phyloP scores from a whole-genome alignment of 2,113 vertebrate genomes.

The Limnothrissa miodon region DNA sequence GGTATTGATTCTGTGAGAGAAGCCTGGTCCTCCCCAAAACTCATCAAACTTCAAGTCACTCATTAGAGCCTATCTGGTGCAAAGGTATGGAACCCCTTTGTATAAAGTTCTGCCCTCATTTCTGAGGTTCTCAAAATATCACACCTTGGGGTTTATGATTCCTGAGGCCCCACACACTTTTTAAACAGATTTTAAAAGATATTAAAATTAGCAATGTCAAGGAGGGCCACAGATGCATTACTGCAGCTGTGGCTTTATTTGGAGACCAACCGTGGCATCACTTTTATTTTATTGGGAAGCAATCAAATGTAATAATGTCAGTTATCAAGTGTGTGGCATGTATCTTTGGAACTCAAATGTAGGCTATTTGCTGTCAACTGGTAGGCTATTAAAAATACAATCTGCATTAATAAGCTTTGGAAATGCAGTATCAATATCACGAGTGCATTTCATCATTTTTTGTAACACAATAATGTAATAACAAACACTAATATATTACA shows the following conservation, averaged over 20 bases:
- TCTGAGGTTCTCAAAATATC: constrained; percentile 6
- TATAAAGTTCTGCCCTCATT: constrained; percentile 11
- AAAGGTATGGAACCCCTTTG: constrained; percentile 1
- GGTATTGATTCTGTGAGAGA: background rate
- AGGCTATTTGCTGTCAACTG: too few relatives aligned
- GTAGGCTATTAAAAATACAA: background rate
- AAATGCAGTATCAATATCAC: too few relatives aligned
- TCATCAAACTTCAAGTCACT: background rate
- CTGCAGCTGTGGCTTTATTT: background rate
- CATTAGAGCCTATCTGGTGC: background rate
- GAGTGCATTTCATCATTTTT: background rate
- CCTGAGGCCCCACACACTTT: background rate
- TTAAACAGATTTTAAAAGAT: background rate
- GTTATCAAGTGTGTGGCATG: background rate
- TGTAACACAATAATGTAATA: background rate
- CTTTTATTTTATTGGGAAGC: background rate
- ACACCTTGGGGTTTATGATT: constrained; percentile 6
- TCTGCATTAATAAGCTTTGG: background rate
- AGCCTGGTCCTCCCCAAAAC: background rate
- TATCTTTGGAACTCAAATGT: background rate
- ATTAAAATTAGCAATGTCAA: constrained; percentile 8
- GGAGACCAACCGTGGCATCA: background rate
- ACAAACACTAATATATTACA: background rate
- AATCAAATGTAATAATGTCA: background rate
- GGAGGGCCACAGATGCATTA: background rate